Evolutionary conservation across 2,888 invertebrate species (phyloP).

Genomic region (Xestoiulus laeticollis): DNA sequence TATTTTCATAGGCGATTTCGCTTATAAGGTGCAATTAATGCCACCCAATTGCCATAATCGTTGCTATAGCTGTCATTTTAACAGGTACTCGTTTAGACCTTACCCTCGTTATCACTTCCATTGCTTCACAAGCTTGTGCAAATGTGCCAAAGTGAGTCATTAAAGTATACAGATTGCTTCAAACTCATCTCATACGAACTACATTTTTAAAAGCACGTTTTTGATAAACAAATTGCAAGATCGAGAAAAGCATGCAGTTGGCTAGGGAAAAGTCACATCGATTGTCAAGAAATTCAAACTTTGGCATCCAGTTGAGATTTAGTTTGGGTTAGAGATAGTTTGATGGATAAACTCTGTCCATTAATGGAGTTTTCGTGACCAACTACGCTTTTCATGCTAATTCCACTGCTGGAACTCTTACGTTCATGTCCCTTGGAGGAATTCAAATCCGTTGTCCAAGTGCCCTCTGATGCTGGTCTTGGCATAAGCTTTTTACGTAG

Average conservation of each 20-base stretch:
- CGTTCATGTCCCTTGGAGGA: conserved; percentile 5
- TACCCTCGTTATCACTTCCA: neutral
- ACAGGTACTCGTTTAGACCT: neutral
- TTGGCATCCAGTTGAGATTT: conserved; percentile 9
- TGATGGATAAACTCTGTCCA: neutral
- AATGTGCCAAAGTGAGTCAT: neutral
- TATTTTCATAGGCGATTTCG: neutral
- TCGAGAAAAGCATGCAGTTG: neutral
- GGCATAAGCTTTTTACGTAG: conserved; percentile 39
- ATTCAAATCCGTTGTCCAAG: conserved; percentile 49
- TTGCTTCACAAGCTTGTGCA: conserved; percentile 26
- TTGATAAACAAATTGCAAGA: neutral
- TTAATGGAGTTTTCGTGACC: conserved; percentile 1
- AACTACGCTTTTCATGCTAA: conserved; percentile 6
- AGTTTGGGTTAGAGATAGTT: conserved; percentile 5
- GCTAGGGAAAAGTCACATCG: neutral
- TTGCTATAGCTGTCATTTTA: neutral
- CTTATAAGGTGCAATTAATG: neutral
- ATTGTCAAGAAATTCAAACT: neutral
- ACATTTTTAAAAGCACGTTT: conserved; percentile 8
- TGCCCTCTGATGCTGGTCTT: conserved; percentile 28
- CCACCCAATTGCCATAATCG: neutral
- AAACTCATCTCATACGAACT: neutral
- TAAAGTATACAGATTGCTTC: neutral
- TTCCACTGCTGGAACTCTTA: conserved; percentile 46